Base-by-base conservation (phyloP, 2,113 vertebrate species). In the Ictidomys tridecemlineatus region DNA sequence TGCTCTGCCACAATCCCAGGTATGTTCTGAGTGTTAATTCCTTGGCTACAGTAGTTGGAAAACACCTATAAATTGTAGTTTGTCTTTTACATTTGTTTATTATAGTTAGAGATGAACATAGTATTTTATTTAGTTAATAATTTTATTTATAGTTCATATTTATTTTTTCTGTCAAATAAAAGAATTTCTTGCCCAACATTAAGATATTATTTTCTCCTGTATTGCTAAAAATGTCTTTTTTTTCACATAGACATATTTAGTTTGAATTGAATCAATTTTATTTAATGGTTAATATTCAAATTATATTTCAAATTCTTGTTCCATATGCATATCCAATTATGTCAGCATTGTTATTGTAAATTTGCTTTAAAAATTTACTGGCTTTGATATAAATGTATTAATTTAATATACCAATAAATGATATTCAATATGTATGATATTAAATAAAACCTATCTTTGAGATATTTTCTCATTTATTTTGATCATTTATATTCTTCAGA, bases 171-270 rank as follows among this genome's bases (percentile, higher is more conserved):
- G 79, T 80, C 11, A 8, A 92, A 12, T 91, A 65, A 82, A 88
- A 78, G 42, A 74, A 61, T 82, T 67, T n/a, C 2, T 39, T 86
- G 34, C 11, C 26, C 48, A 51, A 58, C 6, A 61, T 51, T 14
- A 48, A 58, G 11, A 37, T 63, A 77, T 51, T 37, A 72, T 72
- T 34, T 37, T 77, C 5, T 87, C 2, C 30, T 42, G 0, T 45
- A 65, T 63, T 86, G 91, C 69, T 70, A 22, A 1, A 72, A 83
- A 61, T 42, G 16, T 11, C 42, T 72, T 37, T 78, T 77, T 67
- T 97, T 92, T 92, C 10, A 65, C 6, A 65, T 37, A 85, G 20
- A 89, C 79, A 89, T 86, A 93, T 58, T 91, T 93, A 89, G 10
- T 42, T 4, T 13, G 51, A 20, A 73, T 63, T 72, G 70, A 73